phyloP scores from a whole-genome alignment of 2,113 vertebrate genomes.

The Clarias batrachus region DNA sequence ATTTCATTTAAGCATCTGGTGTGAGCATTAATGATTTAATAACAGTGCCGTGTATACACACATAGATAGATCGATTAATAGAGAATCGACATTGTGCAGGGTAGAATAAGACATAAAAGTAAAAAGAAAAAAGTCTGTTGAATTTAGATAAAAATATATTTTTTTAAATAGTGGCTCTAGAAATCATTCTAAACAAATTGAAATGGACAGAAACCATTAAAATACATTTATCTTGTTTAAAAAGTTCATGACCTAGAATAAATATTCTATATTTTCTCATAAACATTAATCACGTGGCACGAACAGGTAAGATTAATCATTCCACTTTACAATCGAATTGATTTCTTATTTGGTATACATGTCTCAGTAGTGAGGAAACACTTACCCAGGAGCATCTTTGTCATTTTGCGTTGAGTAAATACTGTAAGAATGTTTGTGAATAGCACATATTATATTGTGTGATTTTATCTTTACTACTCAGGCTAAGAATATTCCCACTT shows the following conservation, averaged over 20 bases:
- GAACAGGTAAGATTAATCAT: not conserved
- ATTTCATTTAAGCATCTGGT: not conserved
- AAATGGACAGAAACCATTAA: too few species aligned
- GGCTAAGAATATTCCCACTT: not conserved
- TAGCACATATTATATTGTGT: not conserved
- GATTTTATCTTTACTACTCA: not conserved
- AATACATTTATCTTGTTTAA: not conserved
- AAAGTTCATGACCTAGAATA: not conserved
- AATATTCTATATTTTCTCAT: not conserved
- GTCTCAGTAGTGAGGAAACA: not conserved
- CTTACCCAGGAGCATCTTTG: too few species aligned
- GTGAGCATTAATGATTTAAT: not conserved
- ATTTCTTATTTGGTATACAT: too few species aligned
- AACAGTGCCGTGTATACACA: not conserved
- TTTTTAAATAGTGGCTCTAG: not conserved
- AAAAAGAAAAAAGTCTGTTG: not conserved
- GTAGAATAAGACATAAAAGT: not conserved
- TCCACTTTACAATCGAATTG: not conserved
- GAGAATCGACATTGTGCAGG: not conserved
- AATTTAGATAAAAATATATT: not conserved
- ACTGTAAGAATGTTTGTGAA: too few species aligned
- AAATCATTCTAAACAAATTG: too few species aligned
- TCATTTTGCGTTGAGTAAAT: too few species aligned
- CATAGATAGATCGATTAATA: not conserved
- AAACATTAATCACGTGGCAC: not conserved